Evolutionary conservation across 1,140 invertebrate genomes (phyloP).

Genomic region (Camponotus pennsylvanicus): DNA sequence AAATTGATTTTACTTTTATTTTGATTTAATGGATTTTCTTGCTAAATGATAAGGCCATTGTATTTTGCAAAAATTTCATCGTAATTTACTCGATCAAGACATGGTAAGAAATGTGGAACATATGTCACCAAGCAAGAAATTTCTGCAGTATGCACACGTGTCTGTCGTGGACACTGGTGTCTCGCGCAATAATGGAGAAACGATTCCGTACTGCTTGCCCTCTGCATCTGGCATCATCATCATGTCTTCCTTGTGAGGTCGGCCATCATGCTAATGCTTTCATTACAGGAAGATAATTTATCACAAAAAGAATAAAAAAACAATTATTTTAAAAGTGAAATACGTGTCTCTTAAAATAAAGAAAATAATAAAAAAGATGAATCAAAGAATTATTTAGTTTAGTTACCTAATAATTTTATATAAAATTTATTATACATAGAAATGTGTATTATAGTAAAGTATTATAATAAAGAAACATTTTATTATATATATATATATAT

Average conservation of each 20-base stretch:
- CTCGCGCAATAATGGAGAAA: constrained; percentile 49
- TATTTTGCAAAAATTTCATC: constrained; percentile 45
- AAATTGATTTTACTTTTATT: constrained; percentile 26
- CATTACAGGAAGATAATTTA: constrained; percentile 24
- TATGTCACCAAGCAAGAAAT: constrained; percentile 43
- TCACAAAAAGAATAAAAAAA: not conserved
- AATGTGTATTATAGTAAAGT: not conserved
- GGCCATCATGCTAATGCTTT: constrained; percentile 39
- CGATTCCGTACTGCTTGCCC: constrained; percentile 17
- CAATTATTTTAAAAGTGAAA: constrained; percentile 7
- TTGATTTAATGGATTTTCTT: constrained; percentile 6
- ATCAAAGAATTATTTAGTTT: not conserved
- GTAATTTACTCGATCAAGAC: constrained; percentile 57
- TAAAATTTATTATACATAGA: not conserved
- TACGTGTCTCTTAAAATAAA: not conserved
- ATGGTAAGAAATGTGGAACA: constrained; percentile 46
- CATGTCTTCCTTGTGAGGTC: constrained; percentile 20
- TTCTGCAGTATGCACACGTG: constrained; percentile 58
- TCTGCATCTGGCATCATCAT: constrained; percentile 56
- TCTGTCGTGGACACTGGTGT: constrained; percentile 47
- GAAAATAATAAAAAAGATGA: not conserved
- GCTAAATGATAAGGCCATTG: not conserved
- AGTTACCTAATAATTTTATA: not conserved
- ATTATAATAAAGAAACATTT: not conserved
- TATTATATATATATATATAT: not conserved